Conservation (phyloP, 2,113 vertebrate species). For the Erpornis zantholeuca region DNA sequence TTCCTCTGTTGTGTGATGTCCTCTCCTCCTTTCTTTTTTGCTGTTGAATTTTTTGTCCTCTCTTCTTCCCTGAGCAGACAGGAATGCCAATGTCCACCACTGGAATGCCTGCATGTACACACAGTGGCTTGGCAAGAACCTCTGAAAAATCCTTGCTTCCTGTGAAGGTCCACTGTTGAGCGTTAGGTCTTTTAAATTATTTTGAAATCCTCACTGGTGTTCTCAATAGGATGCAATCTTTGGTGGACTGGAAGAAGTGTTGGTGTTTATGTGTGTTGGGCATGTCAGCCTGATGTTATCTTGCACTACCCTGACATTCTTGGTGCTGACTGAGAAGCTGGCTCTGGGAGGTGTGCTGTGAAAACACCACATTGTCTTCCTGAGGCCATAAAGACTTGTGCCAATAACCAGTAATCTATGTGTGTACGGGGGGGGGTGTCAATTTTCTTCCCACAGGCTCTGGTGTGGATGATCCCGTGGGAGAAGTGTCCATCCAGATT, state of each 20-base stretch:
- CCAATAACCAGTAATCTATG: background rate
- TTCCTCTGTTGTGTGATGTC: background rate
- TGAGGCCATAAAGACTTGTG: background rate
- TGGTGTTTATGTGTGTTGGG: background rate
- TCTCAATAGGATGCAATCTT: background rate
- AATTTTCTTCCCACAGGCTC: slow-evolving; percentile 76
- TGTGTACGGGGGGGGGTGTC: background rate
- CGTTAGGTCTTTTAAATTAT: background rate
- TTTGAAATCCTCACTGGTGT: background rate
- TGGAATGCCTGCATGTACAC: slow-evolving; percentile 48
- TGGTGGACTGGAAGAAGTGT: background rate
- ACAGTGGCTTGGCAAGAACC: background rate
- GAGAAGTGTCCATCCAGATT: slow-evolving; percentile 92
- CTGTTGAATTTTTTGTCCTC: background rate
- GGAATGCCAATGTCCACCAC: background rate
- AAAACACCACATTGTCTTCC: background rate
- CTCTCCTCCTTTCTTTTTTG: background rate
- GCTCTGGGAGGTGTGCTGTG: background rate
- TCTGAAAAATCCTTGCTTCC: background rate
- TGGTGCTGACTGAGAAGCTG: background rate
- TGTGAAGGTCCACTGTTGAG: background rate
- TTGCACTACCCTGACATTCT: background rate
- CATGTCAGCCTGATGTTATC: background rate
- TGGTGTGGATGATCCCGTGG: slow-evolving; percentile 89
- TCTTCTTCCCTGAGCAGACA: background rate